phyloP scores from a whole-genome alignment of 2,888 invertebrate genomes.

The Morpho deidamia region DNA sequence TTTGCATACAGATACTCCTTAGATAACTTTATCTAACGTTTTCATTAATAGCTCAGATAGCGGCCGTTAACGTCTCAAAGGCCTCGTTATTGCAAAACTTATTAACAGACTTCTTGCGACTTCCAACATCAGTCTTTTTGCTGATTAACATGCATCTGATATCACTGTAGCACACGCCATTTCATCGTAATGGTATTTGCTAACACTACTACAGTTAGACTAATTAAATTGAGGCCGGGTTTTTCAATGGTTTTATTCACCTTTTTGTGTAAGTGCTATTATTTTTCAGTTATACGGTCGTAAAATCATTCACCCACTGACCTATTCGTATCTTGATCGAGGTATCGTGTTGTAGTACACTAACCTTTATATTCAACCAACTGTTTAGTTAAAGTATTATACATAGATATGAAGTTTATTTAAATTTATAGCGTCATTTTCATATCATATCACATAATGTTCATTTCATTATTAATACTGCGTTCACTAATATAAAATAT shows the following conservation, averaged over 20 bases:
- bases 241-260: neutral
- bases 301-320: conserved; percentile 17
- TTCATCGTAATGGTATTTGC: neutral
- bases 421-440: too few species aligned
- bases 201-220: neutral
- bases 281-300: conserved; percentile 9
- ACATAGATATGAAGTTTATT: too few species aligned
- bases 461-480: too few species aligned
- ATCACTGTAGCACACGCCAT: neutral
- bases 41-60: conserved; percentile 26
- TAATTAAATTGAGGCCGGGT: neutral
- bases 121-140: conserved; percentile 16
- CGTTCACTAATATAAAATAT: too few species aligned
- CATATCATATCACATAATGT: too few species aligned
- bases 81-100: conserved; percentile 18
- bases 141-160: conserved; percentile 16
- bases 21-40: conserved; percentile 29
- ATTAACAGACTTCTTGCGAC: conserved; percentile 15
- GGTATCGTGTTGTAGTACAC: conserved; percentile 13
- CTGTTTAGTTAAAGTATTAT: too few species aligned
- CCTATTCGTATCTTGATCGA: conserved; percentile 18
- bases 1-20: conserved; percentile 26
- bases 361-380: neutral
- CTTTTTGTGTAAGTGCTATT: neutral
- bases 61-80: conserved; percentile 14